These are phyloP conservation scores for Arctocebus calabarensis DNA, from an alignment of 2,797 vertebrate genomes.

Conservation along the genomic window DNA sequence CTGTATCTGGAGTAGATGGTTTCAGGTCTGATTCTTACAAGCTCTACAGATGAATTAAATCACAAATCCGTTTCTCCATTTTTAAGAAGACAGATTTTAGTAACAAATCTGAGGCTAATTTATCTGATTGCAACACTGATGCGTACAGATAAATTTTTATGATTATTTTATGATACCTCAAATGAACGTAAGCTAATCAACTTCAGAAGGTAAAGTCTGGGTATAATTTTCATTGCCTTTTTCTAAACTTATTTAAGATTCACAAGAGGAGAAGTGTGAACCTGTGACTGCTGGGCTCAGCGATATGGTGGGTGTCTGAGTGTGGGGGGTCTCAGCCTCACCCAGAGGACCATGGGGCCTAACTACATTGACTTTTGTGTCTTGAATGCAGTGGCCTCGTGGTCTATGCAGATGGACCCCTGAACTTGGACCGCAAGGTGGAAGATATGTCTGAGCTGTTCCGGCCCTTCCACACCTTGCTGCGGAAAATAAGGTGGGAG, in stretches of 20 bases:
- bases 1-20: not conserved
- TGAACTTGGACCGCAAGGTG: slow-evolving; percentile 95
- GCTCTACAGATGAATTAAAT: not conserved
- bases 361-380: slow-evolving; percentile 70
- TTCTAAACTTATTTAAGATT: not conserved
- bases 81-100: not conserved
- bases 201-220: not conserved
- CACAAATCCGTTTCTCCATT: not conserved
- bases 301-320: rapidly evolving
- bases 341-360: not conserved
- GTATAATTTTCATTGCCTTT: not conserved
- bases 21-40: not conserved
- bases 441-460: slow-evolving; percentile 99
- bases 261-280: rapidly evolving
- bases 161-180: not conserved
- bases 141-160: not conserved
- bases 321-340: not conserved
- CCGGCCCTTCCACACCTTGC: slow-evolving; percentile 96
- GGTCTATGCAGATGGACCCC: slow-evolving; percentile 96
- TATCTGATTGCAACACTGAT: too few relatives aligned
- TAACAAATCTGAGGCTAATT: not conserved
- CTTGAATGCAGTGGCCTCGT: slow-evolving; percentile 93
- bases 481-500: slow-evolving; percentile 95
- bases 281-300: rapidly evolving
- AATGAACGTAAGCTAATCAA: not conserved